phyloP scores from a whole-genome alignment of 2,888 invertebrate species.

The Aphrophora alni region DNA sequence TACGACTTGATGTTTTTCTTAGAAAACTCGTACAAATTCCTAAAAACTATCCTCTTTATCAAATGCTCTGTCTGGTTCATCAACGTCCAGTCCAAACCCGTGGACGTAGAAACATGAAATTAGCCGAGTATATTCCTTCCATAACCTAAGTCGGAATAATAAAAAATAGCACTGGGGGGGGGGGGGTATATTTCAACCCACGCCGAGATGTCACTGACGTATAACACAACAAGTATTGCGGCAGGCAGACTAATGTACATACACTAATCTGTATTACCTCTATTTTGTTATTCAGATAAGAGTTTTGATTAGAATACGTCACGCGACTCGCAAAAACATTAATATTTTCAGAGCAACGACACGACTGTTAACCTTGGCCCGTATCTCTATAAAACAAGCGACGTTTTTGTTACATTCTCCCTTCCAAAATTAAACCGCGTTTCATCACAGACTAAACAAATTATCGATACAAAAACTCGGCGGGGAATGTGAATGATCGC shows the following conservation, averaged over 20 bases:
- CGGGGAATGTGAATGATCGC: background rate
- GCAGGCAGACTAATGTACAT: background rate
- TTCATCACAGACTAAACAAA: background rate
- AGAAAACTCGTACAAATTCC: too few species aligned
- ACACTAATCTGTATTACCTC: background rate
- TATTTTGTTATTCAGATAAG: background rate
- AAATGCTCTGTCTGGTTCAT: too few species aligned
- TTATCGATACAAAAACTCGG: background rate
- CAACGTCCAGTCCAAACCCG: too few species aligned
- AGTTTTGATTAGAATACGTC: background rate
- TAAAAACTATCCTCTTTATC: too few species aligned
- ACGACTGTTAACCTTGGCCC: background rate
- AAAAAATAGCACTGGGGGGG: too few species aligned
- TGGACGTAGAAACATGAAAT: too few species aligned
- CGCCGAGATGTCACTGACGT: too few species aligned
- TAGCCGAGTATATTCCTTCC: too few species aligned
- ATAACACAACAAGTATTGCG: too few species aligned
- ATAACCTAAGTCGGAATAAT: too few species aligned
- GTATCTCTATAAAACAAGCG: background rate
- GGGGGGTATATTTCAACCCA: too few species aligned
- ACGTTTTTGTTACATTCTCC: background rate
- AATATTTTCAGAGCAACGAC: background rate
- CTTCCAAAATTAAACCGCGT: background rate
- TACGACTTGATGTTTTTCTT: too few species aligned
- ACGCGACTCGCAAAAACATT: background rate